These are phyloP conservation scores for Penelope pileata DNA, from an alignment of 2,113 vertebrate species.

Conservation along the genomic window DNA sequence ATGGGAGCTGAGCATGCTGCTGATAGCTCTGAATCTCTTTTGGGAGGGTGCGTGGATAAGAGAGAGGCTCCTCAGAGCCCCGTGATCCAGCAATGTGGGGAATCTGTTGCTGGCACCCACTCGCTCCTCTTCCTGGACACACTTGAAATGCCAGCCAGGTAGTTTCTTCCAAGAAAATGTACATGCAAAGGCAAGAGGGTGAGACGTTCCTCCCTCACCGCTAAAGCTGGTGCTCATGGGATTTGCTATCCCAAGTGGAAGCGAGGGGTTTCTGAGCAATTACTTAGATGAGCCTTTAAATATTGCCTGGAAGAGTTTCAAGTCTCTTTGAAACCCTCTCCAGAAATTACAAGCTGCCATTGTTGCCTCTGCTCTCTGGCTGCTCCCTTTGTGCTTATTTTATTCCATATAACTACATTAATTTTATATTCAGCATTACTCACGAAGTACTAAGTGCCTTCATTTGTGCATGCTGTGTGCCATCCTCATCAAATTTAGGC, in stretches of 20 bases:
- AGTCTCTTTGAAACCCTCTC: neutral
- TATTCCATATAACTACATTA: neutral
- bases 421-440: neutral
- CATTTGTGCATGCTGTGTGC: neutral
- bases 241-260: neutral
- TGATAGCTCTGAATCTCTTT: neutral
- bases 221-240: neutral
- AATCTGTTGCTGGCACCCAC: rapidly evolving
- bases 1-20: neutral
- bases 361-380: neutral
- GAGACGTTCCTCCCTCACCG: neutral
- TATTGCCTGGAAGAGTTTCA: neutral
- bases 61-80: neutral
- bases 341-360: neutral
- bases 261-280: neutral
- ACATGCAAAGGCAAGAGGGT: neutral
- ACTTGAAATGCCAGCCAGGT: neutral
- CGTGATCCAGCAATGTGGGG: neutral
- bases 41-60: neutral
- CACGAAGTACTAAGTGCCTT: neutral
- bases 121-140: neutral
- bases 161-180: neutral
- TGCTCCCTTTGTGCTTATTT: neutral
- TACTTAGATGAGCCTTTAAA: neutral
- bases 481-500: neutral